Evolutionary conservation across 2,888 invertebrate genomes (phyloP), one percentile per base, ranked within the genome.

Genomic region (Digitonthophagus gazella): DNA sequence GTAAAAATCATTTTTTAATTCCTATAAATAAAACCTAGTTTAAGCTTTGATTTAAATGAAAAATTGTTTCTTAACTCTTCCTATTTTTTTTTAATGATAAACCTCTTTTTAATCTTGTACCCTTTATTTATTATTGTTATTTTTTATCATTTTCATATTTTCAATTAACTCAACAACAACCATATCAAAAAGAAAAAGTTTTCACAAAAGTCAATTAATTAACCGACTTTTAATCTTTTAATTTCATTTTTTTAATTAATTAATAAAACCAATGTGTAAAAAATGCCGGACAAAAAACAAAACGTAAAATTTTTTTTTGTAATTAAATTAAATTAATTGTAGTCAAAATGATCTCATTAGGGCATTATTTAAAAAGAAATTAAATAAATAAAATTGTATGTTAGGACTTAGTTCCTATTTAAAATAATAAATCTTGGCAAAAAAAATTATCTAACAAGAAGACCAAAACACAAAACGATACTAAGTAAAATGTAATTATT

Each of bases 261-360:
- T 57, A 54, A 54, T 15, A 15, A 57, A 57, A 57, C 57, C 15
- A 57, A 57, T 44, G 61, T 68, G 65, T 68, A 61, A 64, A 68
- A 61, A 44, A 44, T 44, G 28, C 28, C 28, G 28, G 28, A 44
- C 6, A 44, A 44, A n/a, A n/a, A n/a, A n/a, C n/a, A n/a, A n/a
- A n/a, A n/a, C n/a, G n/a, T n/a, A n/a, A n/a, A 1, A 3, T 2
- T 44, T 44, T 44, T 5, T 3, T 44, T 44, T 44, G 28, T 44
- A 44, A 3, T n/a, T n/a, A n/a, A n/a, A n/a, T n/a, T n/a, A n/a
- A n/a, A n/a, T n/a, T n/a, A n/a, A n/a, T n/a, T n/a, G 28, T 44
- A 44, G 28, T 44, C 28, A 11, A 44, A 44, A 44, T 44, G 28
- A 44, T 44, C 28, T 44, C 28, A 44, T 44, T 44, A 44, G 28